phyloP scores from a whole-genome alignment of 2,797 vertebrate genomes.

The Epinephelus malabaricus region DNA sequence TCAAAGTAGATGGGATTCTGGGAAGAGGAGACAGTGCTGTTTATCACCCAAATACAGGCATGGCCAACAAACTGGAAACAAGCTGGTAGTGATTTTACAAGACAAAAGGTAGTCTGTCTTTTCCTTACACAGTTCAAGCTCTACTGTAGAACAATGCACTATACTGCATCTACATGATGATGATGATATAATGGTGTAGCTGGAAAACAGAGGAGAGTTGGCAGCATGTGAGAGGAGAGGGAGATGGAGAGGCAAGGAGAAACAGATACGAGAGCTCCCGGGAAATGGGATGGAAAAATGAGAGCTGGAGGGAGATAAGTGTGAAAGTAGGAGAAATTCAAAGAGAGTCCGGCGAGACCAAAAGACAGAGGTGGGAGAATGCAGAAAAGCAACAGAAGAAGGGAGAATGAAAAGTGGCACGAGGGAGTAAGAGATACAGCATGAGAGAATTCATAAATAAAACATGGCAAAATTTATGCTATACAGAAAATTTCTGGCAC shows the following conservation, averaged over 20 bases:
- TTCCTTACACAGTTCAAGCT: conserved; percentile 54
- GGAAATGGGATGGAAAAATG: conserved; percentile 18
- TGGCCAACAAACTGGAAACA: conserved; percentile 73
- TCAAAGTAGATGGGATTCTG: conserved; percentile 60
- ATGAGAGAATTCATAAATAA: conserved; percentile 25
- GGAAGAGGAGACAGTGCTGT: conserved; percentile 63
- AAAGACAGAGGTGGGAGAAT: neutral
- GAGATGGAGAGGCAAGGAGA: conserved; percentile 44
- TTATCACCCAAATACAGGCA: conserved; percentile 75
- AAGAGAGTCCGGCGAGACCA: conserved; percentile 11
- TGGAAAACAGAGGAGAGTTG: conserved; percentile 54
- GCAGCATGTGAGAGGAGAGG: conserved; percentile 26
- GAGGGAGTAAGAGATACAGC: conserved; percentile 9
- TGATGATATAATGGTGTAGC: conserved; percentile 69
- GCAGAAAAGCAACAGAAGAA: conserved; percentile 15
- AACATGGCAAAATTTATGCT: conserved; percentile 1
- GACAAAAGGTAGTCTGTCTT: conserved; percentile 86
- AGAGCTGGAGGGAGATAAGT: conserved; percentile 12
- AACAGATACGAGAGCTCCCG: conserved; percentile 47
- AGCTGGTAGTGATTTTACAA: conserved; percentile 81
- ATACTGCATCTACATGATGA: conserved; percentile 59
- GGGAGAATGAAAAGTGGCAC: conserved; percentile 6
- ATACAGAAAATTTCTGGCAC: conserved; percentile 22
- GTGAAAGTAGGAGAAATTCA: conserved; percentile 24
- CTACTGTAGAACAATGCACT: conserved; percentile 44